A percentile compares a stretch with the other conserved stretches of the same genome.
Conservation (phyloP, 2,888 invertebrate genomes). For the Sphinx pinastri region DNA sequence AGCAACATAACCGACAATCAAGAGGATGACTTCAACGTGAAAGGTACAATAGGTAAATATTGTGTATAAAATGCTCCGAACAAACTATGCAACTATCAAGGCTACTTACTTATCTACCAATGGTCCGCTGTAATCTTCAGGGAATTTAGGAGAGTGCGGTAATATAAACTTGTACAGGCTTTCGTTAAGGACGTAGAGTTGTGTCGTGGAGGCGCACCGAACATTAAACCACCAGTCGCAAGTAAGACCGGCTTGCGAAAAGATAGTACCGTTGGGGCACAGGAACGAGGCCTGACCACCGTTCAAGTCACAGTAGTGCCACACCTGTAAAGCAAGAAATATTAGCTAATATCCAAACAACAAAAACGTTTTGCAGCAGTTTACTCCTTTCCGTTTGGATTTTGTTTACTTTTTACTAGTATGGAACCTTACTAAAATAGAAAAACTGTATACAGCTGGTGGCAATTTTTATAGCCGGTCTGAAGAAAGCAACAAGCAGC, state of each 20-base stretch:
- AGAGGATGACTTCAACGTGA: no score
- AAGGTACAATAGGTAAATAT: no score
- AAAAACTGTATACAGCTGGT: no score
- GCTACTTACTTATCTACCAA: slow-evolving; percentile 90
- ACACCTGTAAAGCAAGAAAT: slow-evolving; percentile 86
- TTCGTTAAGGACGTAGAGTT: slow-evolving; percentile 94
- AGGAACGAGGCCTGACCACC: slow-evolving; percentile 95
- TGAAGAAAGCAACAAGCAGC: no score
- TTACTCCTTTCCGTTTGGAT: no score
- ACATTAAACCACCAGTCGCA: slow-evolving; percentile 98
- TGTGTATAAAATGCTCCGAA: neutral
- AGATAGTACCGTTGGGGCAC: slow-evolving; percentile 95
- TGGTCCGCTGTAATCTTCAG: slow-evolving; percentile 95
- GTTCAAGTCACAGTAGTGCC: slow-evolving; percentile 96
- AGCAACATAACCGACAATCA: no score
- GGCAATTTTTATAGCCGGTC: no score
- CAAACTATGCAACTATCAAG: neutral
- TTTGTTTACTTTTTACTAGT: no score
- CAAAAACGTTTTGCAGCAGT: no score
- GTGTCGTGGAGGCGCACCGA: slow-evolving; percentile 91
- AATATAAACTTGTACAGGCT: slow-evolving; percentile 94
- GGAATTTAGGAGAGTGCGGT: slow-evolving; percentile 93
- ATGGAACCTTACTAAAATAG: no score
- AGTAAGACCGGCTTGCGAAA: slow-evolving; percentile 93
- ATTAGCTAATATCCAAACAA: neutral